Evolutionary conservation across 2,888 invertebrate species (phyloP), one percentile per base, ranked within the genome.

Genomic region (Protodeltote pygarga): DNA sequence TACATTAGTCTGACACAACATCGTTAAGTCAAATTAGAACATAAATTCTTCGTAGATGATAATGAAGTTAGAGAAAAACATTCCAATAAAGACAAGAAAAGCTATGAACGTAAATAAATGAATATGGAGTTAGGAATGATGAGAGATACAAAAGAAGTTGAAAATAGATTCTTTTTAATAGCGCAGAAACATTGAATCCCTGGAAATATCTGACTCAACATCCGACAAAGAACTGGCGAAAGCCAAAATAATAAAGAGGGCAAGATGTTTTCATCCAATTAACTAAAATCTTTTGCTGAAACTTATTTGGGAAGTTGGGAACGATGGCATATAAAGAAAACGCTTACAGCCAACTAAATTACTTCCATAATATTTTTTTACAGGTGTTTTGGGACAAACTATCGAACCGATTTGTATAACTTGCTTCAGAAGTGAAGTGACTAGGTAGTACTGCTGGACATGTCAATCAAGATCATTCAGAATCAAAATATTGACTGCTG

Each of bases 181-280:
- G 27, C 24, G 1, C 35, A 11, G 19, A 33, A 37, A 27, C 11
- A 11, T 13, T 25, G 4, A 6, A 58, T 34, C 37, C 21, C 27
- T 27, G 23, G 47, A 29, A 61, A 42, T 27, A 23, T 17, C 9
- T 61, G 39, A 46, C 14, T 42, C 51, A 45, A 14, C 15, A 4
- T 8, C 10, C 45, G 10, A 46, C 27, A 60, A 53, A 60, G 38
- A 39, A 34, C 11, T 9, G 23, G 4, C 6, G n/a, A 33, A 33
- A 17, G 19, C 17, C n/a, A 51, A 35, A 34, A 10, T 23, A 25
- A 9, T 10, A 34, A 34, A 34, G 14, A 14, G 27, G 2, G 3
- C 27, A 27, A 27, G 1, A 9, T 23, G 5, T 2, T 10, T 23
- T 10, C 9, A 10, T 23, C n/a, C 5, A 23, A 6, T 13, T 6